phyloP scores from a whole-genome alignment of 2,113 vertebrate species.

The Seriola quinqueradiata region DNA sequence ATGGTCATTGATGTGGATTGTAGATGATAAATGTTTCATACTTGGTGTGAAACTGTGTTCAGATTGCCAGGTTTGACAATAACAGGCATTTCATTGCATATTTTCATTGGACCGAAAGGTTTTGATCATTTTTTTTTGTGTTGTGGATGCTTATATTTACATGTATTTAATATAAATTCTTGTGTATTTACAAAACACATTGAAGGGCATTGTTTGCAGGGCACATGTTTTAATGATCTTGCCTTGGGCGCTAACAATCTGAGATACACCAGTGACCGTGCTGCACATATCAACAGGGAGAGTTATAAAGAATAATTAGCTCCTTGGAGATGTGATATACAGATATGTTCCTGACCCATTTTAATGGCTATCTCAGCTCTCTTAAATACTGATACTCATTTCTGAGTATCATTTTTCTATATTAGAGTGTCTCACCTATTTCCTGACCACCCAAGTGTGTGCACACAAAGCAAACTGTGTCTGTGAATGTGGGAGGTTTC shows the following conservation, averaged over 20 bases:
- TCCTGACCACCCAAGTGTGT: background rate
- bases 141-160: background rate
- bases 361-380: slow-evolving; percentile 5
- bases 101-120: background rate
- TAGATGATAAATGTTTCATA: background rate
- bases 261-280: background rate
- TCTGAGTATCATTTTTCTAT: background rate
- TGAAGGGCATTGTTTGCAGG: background rate
- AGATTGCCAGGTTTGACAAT: background rate
- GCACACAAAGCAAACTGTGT: background rate
- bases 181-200: background rate
- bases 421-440: background rate
- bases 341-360: background rate
- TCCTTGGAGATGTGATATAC: slow-evolving; percentile 31
- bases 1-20: background rate
- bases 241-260: slow-evolving; percentile 11
- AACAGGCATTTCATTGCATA: background rate
- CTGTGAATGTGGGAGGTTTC: slow-evolving; percentile 6
- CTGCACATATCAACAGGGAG: slow-evolving; percentile 10
- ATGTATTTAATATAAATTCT: background rate
- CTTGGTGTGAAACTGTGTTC: background rate
- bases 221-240: background rate
- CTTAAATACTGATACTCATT: slow-evolving; percentile 2
- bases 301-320: slow-evolving; percentile 34
- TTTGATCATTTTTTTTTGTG: background rate